Conservation (phyloP, 2,888 invertebrate genomes). For the Thelaira solivaga region DNA sequence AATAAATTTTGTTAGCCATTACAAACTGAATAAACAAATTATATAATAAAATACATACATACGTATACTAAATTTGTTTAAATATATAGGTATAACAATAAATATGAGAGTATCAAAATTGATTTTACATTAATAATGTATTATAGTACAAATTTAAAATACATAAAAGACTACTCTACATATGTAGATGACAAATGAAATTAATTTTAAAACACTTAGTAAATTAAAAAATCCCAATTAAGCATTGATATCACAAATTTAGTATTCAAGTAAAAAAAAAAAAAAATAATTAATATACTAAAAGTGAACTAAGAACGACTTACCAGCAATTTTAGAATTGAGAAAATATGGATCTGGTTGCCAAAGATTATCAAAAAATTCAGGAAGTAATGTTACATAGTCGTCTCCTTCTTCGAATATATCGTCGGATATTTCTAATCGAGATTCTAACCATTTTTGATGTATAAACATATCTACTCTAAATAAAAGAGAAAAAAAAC, state of each 20-base stretch:
- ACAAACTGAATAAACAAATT: constrained; percentile 24
- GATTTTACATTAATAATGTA: not conserved
- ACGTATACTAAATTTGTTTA: not conserved
- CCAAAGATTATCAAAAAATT: constrained; percentile 91
- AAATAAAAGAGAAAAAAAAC: constrained; percentile 38
- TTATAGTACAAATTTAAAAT: not conserved
- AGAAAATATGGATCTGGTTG: constrained; percentile 91
- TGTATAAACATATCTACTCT: constrained; percentile 92
- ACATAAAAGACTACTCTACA: not conserved
- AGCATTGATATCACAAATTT: not conserved
- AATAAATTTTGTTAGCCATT: constrained; percentile 45
- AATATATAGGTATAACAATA: not conserved
- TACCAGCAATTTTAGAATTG: constrained; percentile 91
- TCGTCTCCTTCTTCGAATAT: constrained; percentile 89
- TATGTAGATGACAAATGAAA: not conserved
- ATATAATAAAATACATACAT: not conserved
- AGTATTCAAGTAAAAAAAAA: not conserved
- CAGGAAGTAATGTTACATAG: constrained; percentile 87
- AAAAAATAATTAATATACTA: not conserved
- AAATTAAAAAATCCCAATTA: constrained; percentile 1
- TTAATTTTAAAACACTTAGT: constrained; percentile 7
- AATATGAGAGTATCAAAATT: not conserved
- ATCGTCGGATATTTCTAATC: constrained; percentile 85
- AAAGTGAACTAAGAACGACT: constrained; percentile 27
- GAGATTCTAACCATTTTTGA: constrained; percentile 88